A percentile compares a stretch with the other conserved stretches of the same genome.
phyloP scores from a whole-genome alignment of 2,113 vertebrate species.

The Tachycineta bicolor region DNA sequence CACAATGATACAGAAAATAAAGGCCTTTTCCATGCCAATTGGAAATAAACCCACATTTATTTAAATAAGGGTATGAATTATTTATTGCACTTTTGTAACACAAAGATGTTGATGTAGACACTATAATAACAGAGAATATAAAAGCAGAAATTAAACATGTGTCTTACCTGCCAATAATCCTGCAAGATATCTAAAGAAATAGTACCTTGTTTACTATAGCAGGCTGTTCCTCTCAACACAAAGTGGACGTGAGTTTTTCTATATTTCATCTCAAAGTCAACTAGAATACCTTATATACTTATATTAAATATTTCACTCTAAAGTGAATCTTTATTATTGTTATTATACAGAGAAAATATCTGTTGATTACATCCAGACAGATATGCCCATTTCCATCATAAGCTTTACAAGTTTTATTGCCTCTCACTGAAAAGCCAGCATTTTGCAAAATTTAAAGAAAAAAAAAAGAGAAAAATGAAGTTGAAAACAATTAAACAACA shows the following conservation, averaged over 20 bases:
- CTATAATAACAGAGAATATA: background rate
- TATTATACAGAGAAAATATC: background rate
- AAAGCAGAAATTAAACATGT: background rate
- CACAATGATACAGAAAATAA: conserved; percentile 27
- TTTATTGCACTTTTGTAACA: background rate
- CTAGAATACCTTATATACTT: background rate
- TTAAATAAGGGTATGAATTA: conserved; percentile 43
- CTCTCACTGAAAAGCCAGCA: background rate
- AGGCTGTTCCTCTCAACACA: background rate
- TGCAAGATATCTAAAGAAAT: background rate
- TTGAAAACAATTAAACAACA: background rate
- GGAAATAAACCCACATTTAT: conserved; percentile 41
- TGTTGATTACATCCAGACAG: background rate
- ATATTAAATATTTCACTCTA: background rate
- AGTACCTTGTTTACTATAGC: background rate
- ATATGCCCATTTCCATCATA: background rate
- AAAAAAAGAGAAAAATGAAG: background rate
- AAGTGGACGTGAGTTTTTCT: background rate
- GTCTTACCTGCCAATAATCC: background rate
- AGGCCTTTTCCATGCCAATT: conserved; percentile 1
- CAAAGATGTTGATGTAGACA: conserved; percentile 4
- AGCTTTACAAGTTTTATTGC: background rate
- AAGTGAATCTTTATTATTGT: background rate
- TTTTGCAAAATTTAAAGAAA: background rate
- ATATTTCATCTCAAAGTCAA: background rate